Evolutionary conservation across 1,140 invertebrate genomes (phyloP), one percentile per base, ranked within the genome.

Genomic region (Apolygus lucorum): DNA sequence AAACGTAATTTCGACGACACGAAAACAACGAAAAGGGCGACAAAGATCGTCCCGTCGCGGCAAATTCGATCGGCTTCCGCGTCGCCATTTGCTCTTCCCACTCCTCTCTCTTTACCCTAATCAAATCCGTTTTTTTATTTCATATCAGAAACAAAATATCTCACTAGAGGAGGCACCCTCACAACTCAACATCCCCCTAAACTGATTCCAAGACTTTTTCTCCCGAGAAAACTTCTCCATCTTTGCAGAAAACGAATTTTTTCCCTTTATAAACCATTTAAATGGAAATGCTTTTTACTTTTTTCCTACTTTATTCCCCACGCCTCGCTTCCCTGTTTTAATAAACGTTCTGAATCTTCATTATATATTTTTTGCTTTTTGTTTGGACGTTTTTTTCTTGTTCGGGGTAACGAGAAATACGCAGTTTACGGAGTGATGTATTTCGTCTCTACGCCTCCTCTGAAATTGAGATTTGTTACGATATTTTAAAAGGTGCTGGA

Each of bases 41-140:
- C 17, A 17, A 49, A 49, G 17, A 11, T 49, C 34, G 17, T 49
- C 34, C 34, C 34, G 17, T 49, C 34, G 34, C 34, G 17, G 17
- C 34, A 49, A 59, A 59, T 24, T 59, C 54, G 22, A 59, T 59
- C 54, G 54, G 4, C 54, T 22, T 24, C 54, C n/a, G 54, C 22
- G 8, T 11, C 54, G 54, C 22, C 54, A 59, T 59, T 59, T 59
- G 34, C 17, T 42, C 17, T 42, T n/a, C n/a, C n/a, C n/a, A n/a
- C n/a, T n/a, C n/a, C n/a, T n/a, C n/a, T n/a, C 17, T 8, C 34
- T 8, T 49, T 49, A 8, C 34, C 34, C 34, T 49, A 49, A 49
- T 49, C 34, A 49, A 49, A 49, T 49, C 34, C 34, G n/a, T n/a
- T n/a, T n/a, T n/a, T n/a, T n/a, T n/a, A n/a, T n/a, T n/a, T n/a